These are phyloP conservation scores for Anoplophora glabripennis DNA, from an alignment of 1,140 invertebrate species.

Conservation along the genomic window DNA sequence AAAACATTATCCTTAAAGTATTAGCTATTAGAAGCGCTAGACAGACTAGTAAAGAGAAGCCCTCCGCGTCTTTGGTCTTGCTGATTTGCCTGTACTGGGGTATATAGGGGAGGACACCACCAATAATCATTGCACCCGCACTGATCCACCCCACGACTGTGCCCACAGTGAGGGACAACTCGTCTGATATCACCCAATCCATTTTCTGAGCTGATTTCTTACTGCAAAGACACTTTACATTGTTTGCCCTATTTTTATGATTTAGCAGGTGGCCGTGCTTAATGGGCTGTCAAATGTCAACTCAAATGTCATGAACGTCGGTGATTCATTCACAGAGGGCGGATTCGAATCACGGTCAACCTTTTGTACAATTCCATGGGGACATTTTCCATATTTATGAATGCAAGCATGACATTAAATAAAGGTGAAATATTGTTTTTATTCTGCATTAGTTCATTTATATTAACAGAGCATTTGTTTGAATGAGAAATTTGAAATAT, in stretches of 20 bases:
- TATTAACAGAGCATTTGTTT: too few relatives aligned
- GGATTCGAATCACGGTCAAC: neutral
- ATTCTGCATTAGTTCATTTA: too few relatives aligned
- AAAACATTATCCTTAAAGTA: slow-evolving; percentile 94
- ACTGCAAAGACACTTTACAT: slow-evolving; percentile 1
- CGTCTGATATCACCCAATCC: slow-evolving; percentile 72
- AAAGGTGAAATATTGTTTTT: too few relatives aligned
- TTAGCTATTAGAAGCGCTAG: slow-evolving; percentile 92
- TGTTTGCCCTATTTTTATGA: slow-evolving; percentile 1
- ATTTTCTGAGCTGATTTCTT: slow-evolving; percentile 43
- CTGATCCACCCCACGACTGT: slow-evolving; percentile 67
- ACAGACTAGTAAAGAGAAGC: slow-evolving; percentile 96
- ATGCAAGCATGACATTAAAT: too few relatives aligned
- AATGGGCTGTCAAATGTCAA: slow-evolving; percentile 23
- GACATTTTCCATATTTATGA: too few relatives aligned
- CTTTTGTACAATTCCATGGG: too few relatives aligned
- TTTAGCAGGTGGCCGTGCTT: slow-evolving; percentile 15
- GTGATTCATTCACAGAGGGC: neutral
- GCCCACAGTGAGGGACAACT: slow-evolving; percentile 62
- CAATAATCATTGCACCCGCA: slow-evolving; percentile 85
- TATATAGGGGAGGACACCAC: slow-evolving; percentile 81
- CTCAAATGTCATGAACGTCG: neutral
- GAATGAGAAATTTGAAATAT: too few relatives aligned
- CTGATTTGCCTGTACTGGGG: slow-evolving; percentile 94
- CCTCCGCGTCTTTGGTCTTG: slow-evolving; percentile 85